Evolutionary conservation across 2,797 vertebrate species (phyloP).

Genomic region (Antennarius maculatus): DNA sequence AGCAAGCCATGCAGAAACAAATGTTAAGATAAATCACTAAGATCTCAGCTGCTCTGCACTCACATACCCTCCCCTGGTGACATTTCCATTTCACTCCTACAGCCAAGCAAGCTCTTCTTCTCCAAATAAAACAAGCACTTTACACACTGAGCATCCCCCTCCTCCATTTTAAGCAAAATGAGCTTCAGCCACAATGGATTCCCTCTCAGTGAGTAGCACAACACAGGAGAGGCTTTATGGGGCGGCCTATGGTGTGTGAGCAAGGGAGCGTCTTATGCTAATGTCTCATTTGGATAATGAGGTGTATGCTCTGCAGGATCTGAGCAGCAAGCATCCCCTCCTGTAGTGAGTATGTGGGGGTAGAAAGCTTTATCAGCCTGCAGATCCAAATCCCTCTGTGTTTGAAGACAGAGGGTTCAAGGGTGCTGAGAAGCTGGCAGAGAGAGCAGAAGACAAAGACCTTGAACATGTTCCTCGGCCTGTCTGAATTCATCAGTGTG

Average conservation of each 20-base stretch:
- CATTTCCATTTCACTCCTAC: constrained; percentile 71
- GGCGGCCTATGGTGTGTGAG: constrained; percentile 41
- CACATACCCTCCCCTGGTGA: constrained; percentile 66
- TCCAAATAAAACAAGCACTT: constrained; percentile 37
- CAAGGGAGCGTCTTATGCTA: constrained; percentile 65
- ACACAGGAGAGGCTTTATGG: constrained; percentile 55
- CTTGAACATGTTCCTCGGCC: constrained; percentile 32
- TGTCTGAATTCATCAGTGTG: constrained; percentile 44
- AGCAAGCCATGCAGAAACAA: constrained; percentile 76
- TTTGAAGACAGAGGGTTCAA: constrained; percentile 36
- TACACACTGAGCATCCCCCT: constrained; percentile 25
- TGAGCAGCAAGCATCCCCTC: constrained; percentile 50
- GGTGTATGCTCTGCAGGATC: constrained; percentile 70
- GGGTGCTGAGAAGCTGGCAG: constrained; percentile 25
- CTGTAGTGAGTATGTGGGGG: constrained; percentile 43
- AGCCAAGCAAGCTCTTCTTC: constrained; percentile 44
- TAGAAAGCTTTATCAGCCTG: constrained; percentile 36
- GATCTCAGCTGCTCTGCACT: constrained; percentile 64
- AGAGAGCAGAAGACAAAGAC: constrained; percentile 9
- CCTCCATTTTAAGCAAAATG: constrained; percentile 51
- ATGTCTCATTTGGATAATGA: constrained; percentile 84
- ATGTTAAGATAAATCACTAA: constrained; percentile 77
- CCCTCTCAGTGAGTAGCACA: constrained; percentile 40
- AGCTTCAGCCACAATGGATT: constrained; percentile 37
- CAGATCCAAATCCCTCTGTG: constrained; percentile 26